Evolutionary conservation across 2,888 invertebrate species (phyloP).

Genomic region (Chymomyza procnemis): DNA sequence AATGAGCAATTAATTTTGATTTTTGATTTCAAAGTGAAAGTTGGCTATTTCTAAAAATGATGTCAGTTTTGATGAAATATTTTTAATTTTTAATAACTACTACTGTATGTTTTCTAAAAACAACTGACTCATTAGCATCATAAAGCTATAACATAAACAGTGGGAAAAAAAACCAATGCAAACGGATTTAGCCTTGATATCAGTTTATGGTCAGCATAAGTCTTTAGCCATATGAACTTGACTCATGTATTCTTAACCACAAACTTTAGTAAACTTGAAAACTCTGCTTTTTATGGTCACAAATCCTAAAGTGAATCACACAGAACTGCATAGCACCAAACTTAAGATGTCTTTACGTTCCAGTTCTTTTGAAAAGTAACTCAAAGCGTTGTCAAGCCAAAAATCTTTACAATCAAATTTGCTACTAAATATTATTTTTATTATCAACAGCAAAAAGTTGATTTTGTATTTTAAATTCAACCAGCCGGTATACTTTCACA

Average conservation of each 20-base stretch:
- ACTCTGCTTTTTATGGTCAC: not conserved
- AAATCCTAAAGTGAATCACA: not conserved
- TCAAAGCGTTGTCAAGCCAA: not conserved
- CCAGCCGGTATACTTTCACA: not conserved
- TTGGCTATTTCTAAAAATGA: not conserved
- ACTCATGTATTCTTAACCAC: constrained; percentile 32
- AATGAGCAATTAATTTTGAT: constrained; percentile 2
- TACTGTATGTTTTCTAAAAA: constrained; percentile 4
- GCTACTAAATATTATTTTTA: not conserved
- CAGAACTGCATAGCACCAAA: not conserved
- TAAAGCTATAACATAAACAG: constrained; percentile 2
- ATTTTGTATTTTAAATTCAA: constrained; percentile 21
- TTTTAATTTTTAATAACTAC: constrained; percentile 11
- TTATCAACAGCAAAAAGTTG: constrained; percentile 26
- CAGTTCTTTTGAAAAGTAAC: not conserved
- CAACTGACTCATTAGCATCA: constrained; percentile 24
- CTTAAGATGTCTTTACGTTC: not conserved
- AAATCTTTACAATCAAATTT: not conserved
- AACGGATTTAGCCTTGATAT: not conserved
- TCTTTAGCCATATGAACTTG: constrained; percentile 5
- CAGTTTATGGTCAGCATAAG: not conserved
- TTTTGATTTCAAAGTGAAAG: constrained; percentile 4
- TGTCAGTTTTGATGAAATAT: not conserved
- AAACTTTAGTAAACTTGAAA: not conserved
- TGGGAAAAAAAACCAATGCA: not conserved